Evolutionary conservation across 2,113 vertebrate species (phyloP).

Genomic region (Tachysurus fulvidraco): DNA sequence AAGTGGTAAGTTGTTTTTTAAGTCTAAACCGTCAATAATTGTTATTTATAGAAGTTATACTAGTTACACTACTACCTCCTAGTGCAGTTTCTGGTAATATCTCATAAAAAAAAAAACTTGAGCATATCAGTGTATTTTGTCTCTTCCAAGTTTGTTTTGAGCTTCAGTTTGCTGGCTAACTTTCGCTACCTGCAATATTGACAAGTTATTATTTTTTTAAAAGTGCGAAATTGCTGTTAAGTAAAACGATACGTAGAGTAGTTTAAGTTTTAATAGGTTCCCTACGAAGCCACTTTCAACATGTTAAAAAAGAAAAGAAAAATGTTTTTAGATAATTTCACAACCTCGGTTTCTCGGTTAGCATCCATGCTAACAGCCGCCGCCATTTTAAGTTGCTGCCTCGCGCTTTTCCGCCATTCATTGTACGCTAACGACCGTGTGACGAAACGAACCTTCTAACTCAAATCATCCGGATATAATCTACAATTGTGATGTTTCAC

Average conservation of each 20-base stretch:
- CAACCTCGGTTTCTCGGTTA: not conserved
- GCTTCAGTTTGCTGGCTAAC: no score
- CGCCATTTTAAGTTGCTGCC: not conserved
- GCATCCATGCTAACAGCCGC: not conserved
- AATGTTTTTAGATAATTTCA: not conserved
- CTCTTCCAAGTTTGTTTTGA: no score
- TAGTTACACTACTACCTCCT: no score
- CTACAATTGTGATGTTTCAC: not conserved
- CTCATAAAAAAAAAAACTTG: no score
- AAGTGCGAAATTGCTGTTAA: not conserved
- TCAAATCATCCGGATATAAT: not conserved
- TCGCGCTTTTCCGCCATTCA: slow-evolving; percentile 34
- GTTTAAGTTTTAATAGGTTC: no score
- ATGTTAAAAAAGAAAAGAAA: not conserved
- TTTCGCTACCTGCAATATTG: not conserved
- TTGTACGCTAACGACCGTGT: not conserved
- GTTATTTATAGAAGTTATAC: no score
- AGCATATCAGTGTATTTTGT: not conserved
- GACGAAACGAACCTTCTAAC: no score
- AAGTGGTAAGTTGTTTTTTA: not conserved
- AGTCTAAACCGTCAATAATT: accelerated
- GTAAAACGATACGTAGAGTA: no score
- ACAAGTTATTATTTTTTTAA: not conserved
- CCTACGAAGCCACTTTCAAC: not conserved
- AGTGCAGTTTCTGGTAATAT: not conserved